A percentile compares a stretch with the other conserved stretches of the same genome.
Conservation (phyloP, 1,140 invertebrate genomes). For the Reticulitermes speratus region DNA sequence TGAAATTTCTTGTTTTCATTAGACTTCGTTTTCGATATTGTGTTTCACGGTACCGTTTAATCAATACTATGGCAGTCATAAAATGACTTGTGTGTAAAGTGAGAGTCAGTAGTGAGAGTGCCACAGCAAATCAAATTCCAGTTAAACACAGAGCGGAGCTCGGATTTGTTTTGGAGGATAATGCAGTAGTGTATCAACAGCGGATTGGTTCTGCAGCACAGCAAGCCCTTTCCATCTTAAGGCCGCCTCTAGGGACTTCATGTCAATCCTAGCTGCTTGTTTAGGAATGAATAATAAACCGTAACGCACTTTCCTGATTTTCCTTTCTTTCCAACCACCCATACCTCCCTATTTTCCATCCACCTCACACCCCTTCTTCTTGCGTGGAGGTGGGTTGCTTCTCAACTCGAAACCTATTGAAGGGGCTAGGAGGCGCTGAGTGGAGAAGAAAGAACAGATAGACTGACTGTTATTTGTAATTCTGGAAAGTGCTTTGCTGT, state of each 20-base stretch:
- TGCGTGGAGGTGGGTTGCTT: not conserved
- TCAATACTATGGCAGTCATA: not conserved
- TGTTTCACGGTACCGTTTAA: not conserved
- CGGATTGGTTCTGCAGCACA: not conserved
- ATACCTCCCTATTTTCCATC: not conserved
- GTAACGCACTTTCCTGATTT: constrained; percentile 32
- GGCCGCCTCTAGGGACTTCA: constrained; percentile 18
- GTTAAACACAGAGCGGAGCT: not conserved
- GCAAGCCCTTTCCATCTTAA: not conserved
- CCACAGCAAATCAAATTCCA: not conserved
- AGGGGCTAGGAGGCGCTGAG: constrained; percentile 1
- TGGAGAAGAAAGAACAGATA: constrained; percentile 23
- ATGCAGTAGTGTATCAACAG: constrained; percentile 1
- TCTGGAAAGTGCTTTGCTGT: constrained; percentile 25
- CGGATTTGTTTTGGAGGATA: not conserved
- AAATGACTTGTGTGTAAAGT: not conserved
- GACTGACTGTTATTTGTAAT: constrained; percentile 26
- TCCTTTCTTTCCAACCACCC: constrained; percentile 1
- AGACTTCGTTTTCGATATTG: not conserved
- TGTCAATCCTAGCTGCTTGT: constrained; percentile 31
- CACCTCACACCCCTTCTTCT: not conserved
- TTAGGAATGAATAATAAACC: constrained; percentile 29
- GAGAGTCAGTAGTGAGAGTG: not conserved
- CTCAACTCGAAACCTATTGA: constrained; percentile 1
- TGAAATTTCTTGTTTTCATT: too few species aligned